These are phyloP conservation scores for Polypterus senegalus DNA, from an alignment of 2,113 vertebrate genomes.

Conservation along the genomic window DNA sequence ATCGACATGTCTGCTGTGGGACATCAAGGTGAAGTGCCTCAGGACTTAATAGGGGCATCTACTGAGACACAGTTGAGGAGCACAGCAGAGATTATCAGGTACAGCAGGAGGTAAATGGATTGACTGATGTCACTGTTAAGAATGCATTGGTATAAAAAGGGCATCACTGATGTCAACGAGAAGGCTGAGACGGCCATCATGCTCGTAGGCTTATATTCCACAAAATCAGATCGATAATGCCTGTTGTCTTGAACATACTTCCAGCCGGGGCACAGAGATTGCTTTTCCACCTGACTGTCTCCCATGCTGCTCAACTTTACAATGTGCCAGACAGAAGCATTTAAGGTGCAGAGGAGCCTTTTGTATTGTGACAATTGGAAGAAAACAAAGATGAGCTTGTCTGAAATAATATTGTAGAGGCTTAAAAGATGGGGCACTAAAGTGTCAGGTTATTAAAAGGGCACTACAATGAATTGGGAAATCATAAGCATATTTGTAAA, in stretches of 20 bases:
- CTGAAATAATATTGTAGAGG: too few relatives aligned
- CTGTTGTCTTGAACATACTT: neutral
- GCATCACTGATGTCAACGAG: neutral
- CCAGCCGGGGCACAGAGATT: neutral
- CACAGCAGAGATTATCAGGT: neutral
- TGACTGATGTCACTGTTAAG: neutral
- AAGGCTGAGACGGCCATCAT: neutral
- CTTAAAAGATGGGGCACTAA: too few relatives aligned
- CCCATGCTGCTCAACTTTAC: neutral
- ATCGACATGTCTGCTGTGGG: constrained; percentile 15
- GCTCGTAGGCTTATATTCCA: neutral
- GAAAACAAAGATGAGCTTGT: too few relatives aligned
- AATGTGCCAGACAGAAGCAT: too few relatives aligned
- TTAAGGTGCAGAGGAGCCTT: too few relatives aligned
- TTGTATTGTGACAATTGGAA: too few relatives aligned
- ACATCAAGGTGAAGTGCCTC: neutral
- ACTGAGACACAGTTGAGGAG: constrained; percentile 22
- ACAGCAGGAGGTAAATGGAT: neutral
- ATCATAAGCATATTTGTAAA: too few relatives aligned
- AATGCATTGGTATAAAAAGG: neutral
- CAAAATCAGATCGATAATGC: neutral
- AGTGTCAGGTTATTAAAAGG: too few relatives aligned
- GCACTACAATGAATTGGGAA: too few relatives aligned
- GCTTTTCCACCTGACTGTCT: neutral
- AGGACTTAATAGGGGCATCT: neutral